Evolutionary conservation across 2,888 invertebrate species (phyloP), one percentile per base, ranked within the genome.

Genomic region (Apoda limacodes): DNA sequence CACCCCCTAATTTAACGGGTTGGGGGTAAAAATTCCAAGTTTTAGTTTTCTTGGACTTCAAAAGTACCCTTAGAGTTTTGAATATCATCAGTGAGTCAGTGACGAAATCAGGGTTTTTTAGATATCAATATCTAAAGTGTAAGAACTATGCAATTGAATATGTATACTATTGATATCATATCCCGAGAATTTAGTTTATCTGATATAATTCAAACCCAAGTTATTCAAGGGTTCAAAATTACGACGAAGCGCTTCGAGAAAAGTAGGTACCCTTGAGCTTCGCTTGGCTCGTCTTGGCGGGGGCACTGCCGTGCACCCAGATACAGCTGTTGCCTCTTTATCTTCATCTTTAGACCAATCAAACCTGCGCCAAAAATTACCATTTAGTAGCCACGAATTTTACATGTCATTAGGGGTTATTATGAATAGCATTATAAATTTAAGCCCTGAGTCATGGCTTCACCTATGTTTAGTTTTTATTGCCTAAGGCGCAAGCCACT

Each of bases 221-320:
- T 17, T 17, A 17, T 17, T n/a, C n/a, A 17, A 17, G 17, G 17
- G 17, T 17, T 17, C 17, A 17, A 17, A 17, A 17, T 6, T 6
- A 17, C 17, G 17, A 17, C 17, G 17, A 17, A 17, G 17, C 17
- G 17, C 17, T 17, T 17, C 17, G 17, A 17, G 17, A 24, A 24
- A 24, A 10, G 24, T 11, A 24, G 24, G 24, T 24, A 24, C 12
- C 11, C 24, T 24, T 4, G 11, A 11, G 24, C 13, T 24, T 24
- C 24, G 24, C 24, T 24, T 24, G 24, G 13, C 24, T 24, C 24
- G 24, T 24, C 24, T 24, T 24, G 11, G 24, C 24, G 24, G 24
- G 24, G 24, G 24, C 24, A 24, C 24, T 24, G 13, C 24, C 24
- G 6, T 24, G 24, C 24, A 11, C 24, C 24, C 17, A 17, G 17